Evolutionary conservation across 1,140 invertebrate genomes (phyloP).

Genomic region (Pachyrhynchus sulphureomaculatus): DNA sequence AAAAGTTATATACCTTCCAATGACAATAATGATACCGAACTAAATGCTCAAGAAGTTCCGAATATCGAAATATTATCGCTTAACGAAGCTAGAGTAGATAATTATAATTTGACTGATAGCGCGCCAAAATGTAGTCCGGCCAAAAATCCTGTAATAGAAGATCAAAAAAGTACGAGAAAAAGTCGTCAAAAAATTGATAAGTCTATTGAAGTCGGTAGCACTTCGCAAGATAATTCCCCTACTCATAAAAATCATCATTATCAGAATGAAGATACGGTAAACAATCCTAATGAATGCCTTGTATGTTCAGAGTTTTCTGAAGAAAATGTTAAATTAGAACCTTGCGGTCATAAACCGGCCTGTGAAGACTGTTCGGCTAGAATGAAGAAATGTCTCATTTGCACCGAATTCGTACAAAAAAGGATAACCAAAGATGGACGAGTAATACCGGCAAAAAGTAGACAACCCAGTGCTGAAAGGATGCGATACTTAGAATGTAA

Average conservation of each 20-base stretch:
- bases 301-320: slow-evolving; percentile 70
- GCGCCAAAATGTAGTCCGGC: slow-evolving; percentile 38
- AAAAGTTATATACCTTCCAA: slow-evolving; percentile 46
- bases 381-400: slow-evolving; percentile 80
- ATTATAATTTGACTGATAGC: slow-evolving; percentile 46
- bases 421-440: slow-evolving; percentile 57
- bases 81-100: slow-evolving; percentile 35
- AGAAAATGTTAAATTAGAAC: slow-evolving; percentile 67
- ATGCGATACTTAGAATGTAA: slow-evolving; percentile 79
- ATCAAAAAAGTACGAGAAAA: slow-evolving; percentile 31
- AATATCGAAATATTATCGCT: slow-evolving; percentile 36
- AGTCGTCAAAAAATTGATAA: slow-evolving; percentile 39
- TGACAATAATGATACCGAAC: slow-evolving; percentile 41
- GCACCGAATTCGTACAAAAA: slow-evolving; percentile 61
- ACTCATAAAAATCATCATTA: slow-evolving; percentile 47
- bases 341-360: slow-evolving; percentile 72
- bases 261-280: slow-evolving; percentile 28
- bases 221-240: slow-evolving; percentile 45
- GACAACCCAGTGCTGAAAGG: slow-evolving; percentile 64
- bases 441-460: slow-evolving; percentile 54
- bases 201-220: slow-evolving; percentile 37
- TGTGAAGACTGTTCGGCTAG: slow-evolving; percentile 76
- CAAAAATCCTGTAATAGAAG: slow-evolving; percentile 25
- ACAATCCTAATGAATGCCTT: slow-evolving; percentile 63
- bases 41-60: slow-evolving; percentile 24